A percentile compares a stretch with the other conserved stretches of the same genome.
Evolutionary conservation across 2,888 invertebrate species (phyloP).

Genomic region (Dinocampus coccinellae): DNA sequence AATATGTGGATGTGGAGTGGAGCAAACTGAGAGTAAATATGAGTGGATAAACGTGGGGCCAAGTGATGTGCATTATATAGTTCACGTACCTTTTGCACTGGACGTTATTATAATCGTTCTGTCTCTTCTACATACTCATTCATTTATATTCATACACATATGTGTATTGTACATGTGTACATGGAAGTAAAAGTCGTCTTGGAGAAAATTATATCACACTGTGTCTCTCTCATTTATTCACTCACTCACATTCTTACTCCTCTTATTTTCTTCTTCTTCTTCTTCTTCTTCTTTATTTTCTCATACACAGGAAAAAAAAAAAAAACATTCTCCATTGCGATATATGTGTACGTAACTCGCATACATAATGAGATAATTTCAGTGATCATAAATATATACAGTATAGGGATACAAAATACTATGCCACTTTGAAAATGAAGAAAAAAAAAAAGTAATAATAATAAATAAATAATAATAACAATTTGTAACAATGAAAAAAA

Average conservation of each 20-base stretch:
- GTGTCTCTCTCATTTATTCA: conserved; percentile 49
- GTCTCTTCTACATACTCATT: background rate
- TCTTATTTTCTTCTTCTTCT: too few relatives aligned
- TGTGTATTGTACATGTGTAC: background rate
- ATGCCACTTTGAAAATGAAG: background rate
- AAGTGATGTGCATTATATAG: conserved; percentile 17
- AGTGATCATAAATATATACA: background rate
- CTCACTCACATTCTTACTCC: too few relatives aligned
- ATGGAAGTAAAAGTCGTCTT: conserved; percentile 33
- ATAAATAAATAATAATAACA: too few relatives aligned
- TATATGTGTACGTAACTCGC: conserved; percentile 53
- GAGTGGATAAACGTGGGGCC: background rate
- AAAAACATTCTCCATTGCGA: background rate
- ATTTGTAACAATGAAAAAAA: too few relatives aligned
- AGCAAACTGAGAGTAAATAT: background rate
- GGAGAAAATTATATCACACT: conserved; percentile 61
- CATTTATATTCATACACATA: background rate
- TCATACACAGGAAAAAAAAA: too few relatives aligned
- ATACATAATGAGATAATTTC: conserved; percentile 58
- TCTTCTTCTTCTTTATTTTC: too few relatives aligned
- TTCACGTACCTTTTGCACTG: conserved; percentile 8
- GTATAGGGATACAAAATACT: background rate
- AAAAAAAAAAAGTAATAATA: background rate
- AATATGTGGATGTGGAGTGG: too few relatives aligned
- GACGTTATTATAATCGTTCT: background rate